phyloP scores from a whole-genome alignment of 2,888 invertebrate genomes.

The Phytoseiulus persimilis region DNA sequence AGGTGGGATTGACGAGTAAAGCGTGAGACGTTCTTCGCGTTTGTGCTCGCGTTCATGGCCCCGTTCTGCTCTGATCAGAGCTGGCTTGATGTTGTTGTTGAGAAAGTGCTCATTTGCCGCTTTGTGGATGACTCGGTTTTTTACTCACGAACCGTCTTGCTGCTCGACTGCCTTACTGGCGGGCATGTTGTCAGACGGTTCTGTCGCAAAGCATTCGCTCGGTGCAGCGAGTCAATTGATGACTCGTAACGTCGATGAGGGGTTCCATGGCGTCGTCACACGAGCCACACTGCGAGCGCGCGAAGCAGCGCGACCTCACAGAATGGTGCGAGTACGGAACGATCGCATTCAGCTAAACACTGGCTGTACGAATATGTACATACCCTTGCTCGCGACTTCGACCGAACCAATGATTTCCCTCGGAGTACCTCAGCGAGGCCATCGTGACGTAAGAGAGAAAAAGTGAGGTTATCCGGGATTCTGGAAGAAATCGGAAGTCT shows the following conservation, averaged over 20 bases:
- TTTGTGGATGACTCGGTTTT: not conserved
- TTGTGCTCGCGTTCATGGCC: not conserved
- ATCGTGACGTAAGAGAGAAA: not conserved
- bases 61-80: not conserved
- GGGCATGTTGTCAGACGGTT: not conserved
- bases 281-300: not conserved
- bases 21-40: not conserved
- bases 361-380: not conserved
- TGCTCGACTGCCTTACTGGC: not conserved
- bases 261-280: not conserved
- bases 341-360: not conserved
- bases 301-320: not conserved
- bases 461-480: not conserved
- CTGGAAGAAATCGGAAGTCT: not conserved
- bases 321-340: not conserved
- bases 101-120: not conserved
- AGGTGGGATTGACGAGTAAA: not conserved
- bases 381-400: not conserved
- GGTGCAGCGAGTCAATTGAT: not conserved
- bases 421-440: not conserved
- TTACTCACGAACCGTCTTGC: not conserved
- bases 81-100: not conserved
- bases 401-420: not conserved
- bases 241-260: not conserved
- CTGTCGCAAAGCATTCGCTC: not conserved